Evolutionary conservation across 1,140 invertebrate species (phyloP).

Genomic region (Spodoptera frugiperda): DNA sequence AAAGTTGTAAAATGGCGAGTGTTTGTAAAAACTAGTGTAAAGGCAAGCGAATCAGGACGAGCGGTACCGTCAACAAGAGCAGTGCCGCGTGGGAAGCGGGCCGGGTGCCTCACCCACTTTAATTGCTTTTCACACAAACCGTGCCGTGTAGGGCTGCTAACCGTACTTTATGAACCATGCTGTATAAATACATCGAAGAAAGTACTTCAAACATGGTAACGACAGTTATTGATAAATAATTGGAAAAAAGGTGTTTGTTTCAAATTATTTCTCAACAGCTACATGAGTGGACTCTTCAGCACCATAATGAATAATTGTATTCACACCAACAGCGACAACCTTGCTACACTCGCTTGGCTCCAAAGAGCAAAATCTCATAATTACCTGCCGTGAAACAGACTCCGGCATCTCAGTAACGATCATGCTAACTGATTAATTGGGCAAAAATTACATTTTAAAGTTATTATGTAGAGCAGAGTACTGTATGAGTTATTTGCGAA

Average conservation of each 20-base stretch:
- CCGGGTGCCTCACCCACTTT: constrained; percentile 51
- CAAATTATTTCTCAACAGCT: too few species aligned
- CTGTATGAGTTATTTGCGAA: not conserved
- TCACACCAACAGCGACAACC: not conserved
- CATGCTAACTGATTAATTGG: constrained; percentile 26
- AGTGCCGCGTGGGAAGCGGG: constrained; percentile 61
- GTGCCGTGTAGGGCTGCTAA: constrained; percentile 41
- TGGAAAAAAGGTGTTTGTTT: too few species aligned
- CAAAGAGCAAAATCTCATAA: constrained; percentile 5
- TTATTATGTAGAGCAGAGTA: constrained; percentile 12
- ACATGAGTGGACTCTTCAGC: too few species aligned
- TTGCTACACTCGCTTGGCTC: not conserved
- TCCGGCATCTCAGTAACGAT: constrained; percentile 5
- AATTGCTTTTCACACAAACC: constrained; percentile 56
- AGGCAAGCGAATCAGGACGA: constrained; percentile 51
- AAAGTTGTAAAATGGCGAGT: constrained; percentile 17
- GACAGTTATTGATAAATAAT: too few species aligned
- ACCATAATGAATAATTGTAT: not conserved
- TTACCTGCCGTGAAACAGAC: constrained; percentile 13
- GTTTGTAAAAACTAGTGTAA: constrained; percentile 44
- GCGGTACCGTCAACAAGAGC: constrained; percentile 51
- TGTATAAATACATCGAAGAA: constrained; percentile 18
- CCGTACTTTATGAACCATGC: constrained; percentile 29
- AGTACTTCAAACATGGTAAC: not conserved
- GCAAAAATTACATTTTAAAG: constrained; percentile 7